These are phyloP conservation scores for Tyto alba DNA, from an alignment of 2,113 vertebrate genomes.

Conservation along the genomic window DNA sequence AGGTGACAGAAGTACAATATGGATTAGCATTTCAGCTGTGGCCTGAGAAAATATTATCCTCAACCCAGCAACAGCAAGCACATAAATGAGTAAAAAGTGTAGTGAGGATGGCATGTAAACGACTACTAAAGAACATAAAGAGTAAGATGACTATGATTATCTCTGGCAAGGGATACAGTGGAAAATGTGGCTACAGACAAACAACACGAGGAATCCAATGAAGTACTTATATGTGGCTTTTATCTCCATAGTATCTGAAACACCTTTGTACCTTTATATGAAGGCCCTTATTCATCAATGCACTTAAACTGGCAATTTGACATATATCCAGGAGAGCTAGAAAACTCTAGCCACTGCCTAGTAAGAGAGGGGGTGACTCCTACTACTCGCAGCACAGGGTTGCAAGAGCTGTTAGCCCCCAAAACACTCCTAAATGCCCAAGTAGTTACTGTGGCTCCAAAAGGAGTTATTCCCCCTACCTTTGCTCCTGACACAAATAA, in stretches of 20 bases:
- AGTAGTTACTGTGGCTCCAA: neutral
- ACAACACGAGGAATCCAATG: neutral
- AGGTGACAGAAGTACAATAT: constrained; percentile 36
- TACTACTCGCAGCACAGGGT: neutral
- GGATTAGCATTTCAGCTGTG: constrained; percentile 32
- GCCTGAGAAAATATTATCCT: constrained; percentile 37
- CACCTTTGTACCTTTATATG: neutral
- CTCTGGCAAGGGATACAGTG: neutral
- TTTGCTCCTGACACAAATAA: neutral
- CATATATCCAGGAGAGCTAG: neutral
- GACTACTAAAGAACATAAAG: neutral
- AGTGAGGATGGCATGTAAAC: neutral
- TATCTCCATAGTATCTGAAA: neutral
- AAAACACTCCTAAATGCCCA: neutral
- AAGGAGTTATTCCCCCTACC: neutral
- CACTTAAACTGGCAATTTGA: neutral
- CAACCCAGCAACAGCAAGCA: neutral
- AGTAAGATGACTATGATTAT: neutral
- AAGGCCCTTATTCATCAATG: neutral
- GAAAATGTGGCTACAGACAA: neutral
- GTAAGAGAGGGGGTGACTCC: neutral
- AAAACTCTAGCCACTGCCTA: neutral
- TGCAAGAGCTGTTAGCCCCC: neutral
- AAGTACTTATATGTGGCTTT: neutral
- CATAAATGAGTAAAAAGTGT: neutral